Base-by-base conservation (phyloP, 2,113 vertebrate species). In the Bucco capensis region DNA sequence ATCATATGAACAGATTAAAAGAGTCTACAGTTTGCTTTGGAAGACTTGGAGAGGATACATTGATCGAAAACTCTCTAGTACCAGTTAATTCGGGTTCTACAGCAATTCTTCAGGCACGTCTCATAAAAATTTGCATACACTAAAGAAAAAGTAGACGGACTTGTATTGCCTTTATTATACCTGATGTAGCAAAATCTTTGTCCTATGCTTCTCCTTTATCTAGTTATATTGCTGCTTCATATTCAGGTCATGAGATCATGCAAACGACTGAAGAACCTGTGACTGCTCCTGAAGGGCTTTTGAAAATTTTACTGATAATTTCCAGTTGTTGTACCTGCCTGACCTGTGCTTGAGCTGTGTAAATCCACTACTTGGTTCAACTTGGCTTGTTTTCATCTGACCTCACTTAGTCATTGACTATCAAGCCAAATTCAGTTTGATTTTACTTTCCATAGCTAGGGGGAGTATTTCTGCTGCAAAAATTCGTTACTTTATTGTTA, bases 401-500 rank as follows among this genome's bases (percentile, higher is more conserved):
- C 22, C 42, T 81, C 2, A 0, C 14, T 62, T 27, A 21, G 30
- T 51, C 22, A 38, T 74, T 54, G 9, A 14, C 19, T 90, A 31
- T 6, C 0, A 1, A 92, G 70, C 5, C 35, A 90, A 73, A 57
- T 71, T 74, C 1, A 4, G 4, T 69, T 85, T 88, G 71, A 60
- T 92, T 92, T 88, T 86, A 51, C 30, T 86, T 93, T 86, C 13
- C 8, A 25, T 81, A 64, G 56, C 30, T 57, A 58, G 56, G 4
- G 38, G 38, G n/a, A 77, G 31, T 58, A 84, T 80, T 95, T 79
- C 35, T 93, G 31, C 24, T 65, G 38, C 27, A 74, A 58, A 25
- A 14, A n/a, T 46, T 80, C 12, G 21, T 58, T 74, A 74, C 35
- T 76, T 83, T 81, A 66, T 4, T 8, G 10, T 53, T 62, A 23